A percentile compares a stretch with the other conserved stretches of the same genome.
Conservation (phyloP, 2,113 vertebrate genomes). For the Aythya baeri region DNA sequence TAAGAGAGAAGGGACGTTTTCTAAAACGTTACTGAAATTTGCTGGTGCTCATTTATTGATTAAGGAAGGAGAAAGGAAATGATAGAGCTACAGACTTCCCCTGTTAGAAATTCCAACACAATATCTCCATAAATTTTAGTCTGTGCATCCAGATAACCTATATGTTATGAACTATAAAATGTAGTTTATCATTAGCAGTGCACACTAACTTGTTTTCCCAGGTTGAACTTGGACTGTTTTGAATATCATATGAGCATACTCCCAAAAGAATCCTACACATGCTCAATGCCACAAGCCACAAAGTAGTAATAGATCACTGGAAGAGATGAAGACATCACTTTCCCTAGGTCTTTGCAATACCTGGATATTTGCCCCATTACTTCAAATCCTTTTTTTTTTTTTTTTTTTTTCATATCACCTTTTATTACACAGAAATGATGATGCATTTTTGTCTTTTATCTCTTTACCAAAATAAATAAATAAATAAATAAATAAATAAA, state of each 20-base stretch:
- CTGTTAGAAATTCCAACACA: background rate
- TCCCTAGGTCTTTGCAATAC: background rate
- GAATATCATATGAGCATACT: background rate
- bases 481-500: no score
- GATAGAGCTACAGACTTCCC: background rate
- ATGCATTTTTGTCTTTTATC: background rate
- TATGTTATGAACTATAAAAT: background rate
- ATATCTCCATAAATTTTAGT: background rate
- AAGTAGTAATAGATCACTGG: background rate
- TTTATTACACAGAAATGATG: background rate
- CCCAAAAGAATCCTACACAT: background rate
- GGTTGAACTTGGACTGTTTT: background rate
- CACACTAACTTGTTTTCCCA: background rate
- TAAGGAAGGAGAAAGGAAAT: background rate
- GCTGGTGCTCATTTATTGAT: background rate
- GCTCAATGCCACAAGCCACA: background rate
- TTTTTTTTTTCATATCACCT: background rate
- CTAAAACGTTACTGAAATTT: background rate
- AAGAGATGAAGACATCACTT: background rate
- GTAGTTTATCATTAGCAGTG: background rate
- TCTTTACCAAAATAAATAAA: background rate
- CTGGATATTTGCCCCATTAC: background rate
- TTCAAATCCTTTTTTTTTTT: background rate
- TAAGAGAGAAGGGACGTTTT: background rate
- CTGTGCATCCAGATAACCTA: background rate